phyloP scores from a whole-genome alignment of 2,888 invertebrate species.

The Auanema freiburgensis region DNA sequence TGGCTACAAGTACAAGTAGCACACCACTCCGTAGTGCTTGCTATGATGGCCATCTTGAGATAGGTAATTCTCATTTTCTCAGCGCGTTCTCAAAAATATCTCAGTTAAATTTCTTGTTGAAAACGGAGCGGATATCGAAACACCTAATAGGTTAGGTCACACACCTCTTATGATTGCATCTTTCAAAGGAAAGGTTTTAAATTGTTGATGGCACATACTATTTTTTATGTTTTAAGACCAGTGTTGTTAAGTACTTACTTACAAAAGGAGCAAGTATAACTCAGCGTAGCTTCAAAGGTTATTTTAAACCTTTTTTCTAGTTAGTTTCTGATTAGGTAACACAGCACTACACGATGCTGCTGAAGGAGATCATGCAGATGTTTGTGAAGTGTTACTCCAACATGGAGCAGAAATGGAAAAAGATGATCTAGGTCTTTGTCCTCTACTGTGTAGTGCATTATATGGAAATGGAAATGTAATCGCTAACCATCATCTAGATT shows the following conservation, averaged over 20 bases:
- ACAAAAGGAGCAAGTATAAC: slow-evolving; percentile 27
- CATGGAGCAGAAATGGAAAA: slow-evolving; percentile 87
- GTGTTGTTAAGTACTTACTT: slow-evolving; percentile 26
- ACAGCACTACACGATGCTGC: slow-evolving; percentile 98
- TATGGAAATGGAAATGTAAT: slow-evolving; percentile 69
- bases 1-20: slow-evolving; percentile 89
- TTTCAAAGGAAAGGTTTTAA: slow-evolving; percentile 31
- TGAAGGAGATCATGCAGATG: slow-evolving; percentile 89
- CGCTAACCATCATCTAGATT: not conserved
- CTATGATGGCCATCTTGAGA: slow-evolving; percentile 92
- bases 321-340: slow-evolving; percentile 69
- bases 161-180: slow-evolving; percentile 98
- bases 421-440: slow-evolving; percentile 79
- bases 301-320: not conserved
- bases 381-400: slow-evolving; percentile 83
- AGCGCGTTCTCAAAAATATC: too few relatives aligned
- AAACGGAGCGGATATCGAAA: slow-evolving; percentile 91
- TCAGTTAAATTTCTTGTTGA: slow-evolving; percentile 81
- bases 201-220: not conserved
- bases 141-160: slow-evolving; percentile 83
- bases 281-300: slow-evolving; percentile 25
- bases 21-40: slow-evolving; percentile 92
- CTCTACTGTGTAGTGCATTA: slow-evolving; percentile 84
- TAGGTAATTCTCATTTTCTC: slow-evolving; percentile 68
- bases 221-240: slow-evolving; percentile 44